Evolutionary conservation across 2,888 invertebrate species (phyloP), one percentile per base, ranked within the genome.

Genomic region (Pandemis heparana): DNA sequence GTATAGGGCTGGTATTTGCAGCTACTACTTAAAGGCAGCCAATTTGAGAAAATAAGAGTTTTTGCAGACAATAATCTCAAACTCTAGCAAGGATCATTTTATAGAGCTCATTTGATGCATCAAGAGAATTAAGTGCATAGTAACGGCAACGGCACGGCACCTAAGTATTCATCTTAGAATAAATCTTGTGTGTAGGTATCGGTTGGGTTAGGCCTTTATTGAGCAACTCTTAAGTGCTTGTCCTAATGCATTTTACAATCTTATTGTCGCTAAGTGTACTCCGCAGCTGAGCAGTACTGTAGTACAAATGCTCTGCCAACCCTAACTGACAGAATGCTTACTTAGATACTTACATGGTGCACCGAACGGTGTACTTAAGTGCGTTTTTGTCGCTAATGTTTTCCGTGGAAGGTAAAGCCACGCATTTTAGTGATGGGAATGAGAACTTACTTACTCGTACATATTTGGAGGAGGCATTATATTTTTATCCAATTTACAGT

Each of bases 381-480:
- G 70, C 60, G 82, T 90, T 91, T 90, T 89, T 88, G 85, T 80
- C 75, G 80, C 80, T 85, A 85, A 86, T 81, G 84, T 82, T 88
- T 87, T 89, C 87, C 87, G 86, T 87, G 82, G 86, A 87, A 86
- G 83, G 79, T 81, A 80, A 78, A 82, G 81, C 84, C 79, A 82
- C 78, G 83, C 80, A 76, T 75, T 78, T 79, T 79, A 77, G 77
- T 74, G 75, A 80, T 84, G 82, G 77, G 82, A 81, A 83, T 77
- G 81, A 72, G 80, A 82, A 79, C 77, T 78, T 64, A 77, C 63
- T n/a, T n/a, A n/a, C n/a, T n/a, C n/a, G n/a, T n/a, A n/a, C 23
- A 4, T 32, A 32, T 32, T 46, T 46, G 8, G 23, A 62, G 61
- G 9, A 41, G 2, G 23, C 23, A 32, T 32, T 32, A 32, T 32